Base-by-base conservation (phyloP, 2,113 vertebrate species). In the Theropithecus gelada region DNA sequence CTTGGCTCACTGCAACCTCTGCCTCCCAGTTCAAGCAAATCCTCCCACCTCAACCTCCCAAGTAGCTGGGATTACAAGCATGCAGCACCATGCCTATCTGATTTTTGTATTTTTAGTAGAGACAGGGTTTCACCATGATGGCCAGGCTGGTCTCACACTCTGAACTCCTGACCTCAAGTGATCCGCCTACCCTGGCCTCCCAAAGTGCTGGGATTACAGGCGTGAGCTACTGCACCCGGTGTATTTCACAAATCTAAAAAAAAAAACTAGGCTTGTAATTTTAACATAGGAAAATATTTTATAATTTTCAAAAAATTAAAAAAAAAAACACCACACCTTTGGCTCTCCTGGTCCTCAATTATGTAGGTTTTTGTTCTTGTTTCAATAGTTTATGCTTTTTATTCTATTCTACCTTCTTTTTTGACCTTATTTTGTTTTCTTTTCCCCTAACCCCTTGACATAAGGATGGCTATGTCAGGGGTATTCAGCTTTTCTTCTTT, bases 181-280 rank as follows among this genome's bases (percentile, higher is more conserved):
- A 64, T 64, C 27, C 0, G 2, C 27, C 27, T 64, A 13, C 13
- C 61, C 30, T 13, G 13, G 61, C 27, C 5, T 30, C 27, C 30
- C 27, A 64, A 64, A 64, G 61, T 30, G 27, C 61, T 64, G 27
- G 61, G 61, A 64, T 64, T 64, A 64, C 12, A 64, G 61, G 25
- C 0, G 0, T 30, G 27, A 64, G 61, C 61, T 27, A 64, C 27
- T 5, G 5, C 8, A 6, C 61, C 27, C 5, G 12, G 11, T 30
- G 27, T 72, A 43, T 25, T 73, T 88, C 35, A 48, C 57, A 80
- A 93, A 68, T 79, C 48, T 14, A 85, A 48, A 48, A 48, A 84
- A 48, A 84, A 85, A 32, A 61, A 11, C 7, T 81, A 25, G 32
- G 23, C 13, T 25, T 75, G 6, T 68, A 81, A 57, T 70, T 61